Evolutionary conservation across 64 coral and sea anemone species (phyloP).

Genomic region (Stichodactyla mertensii): DNA sequence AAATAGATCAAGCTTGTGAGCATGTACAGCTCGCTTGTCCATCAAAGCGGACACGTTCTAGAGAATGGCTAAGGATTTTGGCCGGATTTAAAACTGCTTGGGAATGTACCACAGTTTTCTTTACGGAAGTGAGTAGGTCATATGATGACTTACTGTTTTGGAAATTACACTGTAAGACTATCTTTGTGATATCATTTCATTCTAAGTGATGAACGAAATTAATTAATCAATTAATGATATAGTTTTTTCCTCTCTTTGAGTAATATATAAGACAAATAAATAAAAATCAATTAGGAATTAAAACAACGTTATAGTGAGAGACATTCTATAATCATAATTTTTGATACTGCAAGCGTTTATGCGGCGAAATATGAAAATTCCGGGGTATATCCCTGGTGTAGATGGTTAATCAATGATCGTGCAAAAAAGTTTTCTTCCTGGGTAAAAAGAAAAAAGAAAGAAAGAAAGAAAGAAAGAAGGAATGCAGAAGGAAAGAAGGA

Average conservation of each 20-base stretch:
- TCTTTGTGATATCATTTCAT: not conserved
- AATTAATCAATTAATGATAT: not conserved
- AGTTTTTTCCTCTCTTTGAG: not conserved
- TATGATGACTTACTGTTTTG: too few relatives aligned
- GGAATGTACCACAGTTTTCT: slow-evolving; percentile 8
- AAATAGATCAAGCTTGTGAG: not conserved
- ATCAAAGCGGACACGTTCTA: not conserved
- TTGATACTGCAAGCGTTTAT: too few relatives aligned
- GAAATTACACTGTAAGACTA: too few relatives aligned
- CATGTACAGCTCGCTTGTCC: too few relatives aligned
- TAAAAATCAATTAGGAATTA: not conserved
- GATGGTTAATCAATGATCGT: too few relatives aligned
- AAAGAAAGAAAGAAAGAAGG: too few relatives aligned
- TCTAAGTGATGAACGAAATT: not conserved
- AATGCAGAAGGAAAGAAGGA: too few relatives aligned
- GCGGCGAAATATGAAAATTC: too few relatives aligned
- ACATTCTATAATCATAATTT: too few relatives aligned
- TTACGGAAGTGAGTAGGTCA: not conserved
- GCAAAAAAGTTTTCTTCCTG: too few relatives aligned
- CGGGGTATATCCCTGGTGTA: too few relatives aligned
- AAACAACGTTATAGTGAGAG: not conserved
- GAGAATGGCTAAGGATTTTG: not conserved
- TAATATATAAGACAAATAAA: not conserved
- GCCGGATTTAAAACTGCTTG: not conserved
- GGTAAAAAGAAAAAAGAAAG: too few relatives aligned